Percentiles rank a stretch among this genome's conserved stretches.
Evolutionary conservation across 2,888 invertebrate species (phyloP).

Genomic region (Teinopalpus imperialis): DNA sequence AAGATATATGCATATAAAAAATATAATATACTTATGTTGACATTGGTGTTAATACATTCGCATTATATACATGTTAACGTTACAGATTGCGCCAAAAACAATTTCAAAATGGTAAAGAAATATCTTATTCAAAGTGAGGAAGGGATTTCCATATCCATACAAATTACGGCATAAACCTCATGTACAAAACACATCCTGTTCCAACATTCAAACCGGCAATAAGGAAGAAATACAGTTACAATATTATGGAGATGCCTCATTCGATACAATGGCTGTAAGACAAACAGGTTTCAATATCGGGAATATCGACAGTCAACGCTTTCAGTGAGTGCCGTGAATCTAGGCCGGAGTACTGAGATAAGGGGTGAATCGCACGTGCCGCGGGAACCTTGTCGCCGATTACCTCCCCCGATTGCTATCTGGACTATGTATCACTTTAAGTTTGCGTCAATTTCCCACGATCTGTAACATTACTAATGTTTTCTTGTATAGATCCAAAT

Average conservation of each 20-base stretch:
- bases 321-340: constrained; percentile 53
- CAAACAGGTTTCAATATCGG: constrained; percentile 68
- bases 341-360: constrained; percentile 43
- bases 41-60: too few relatives aligned
- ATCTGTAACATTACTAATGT: constrained; percentile 1
- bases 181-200: constrained; percentile 7
- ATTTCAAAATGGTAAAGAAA: too few relatives aligned
- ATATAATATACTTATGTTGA: not conserved
- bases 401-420: constrained; percentile 47
- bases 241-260: constrained; percentile 44
- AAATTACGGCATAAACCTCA: not conserved
- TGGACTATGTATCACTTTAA: constrained; percentile 19
- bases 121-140: not conserved
- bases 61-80: too few relatives aligned
- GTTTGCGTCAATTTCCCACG: constrained; percentile 10
- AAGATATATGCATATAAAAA: constrained; percentile 30
- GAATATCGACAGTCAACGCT: constrained; percentile 51
- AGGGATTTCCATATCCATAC: not conserved
- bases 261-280: constrained; percentile 59
- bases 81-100: too few relatives aligned
- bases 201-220: constrained; percentile 38
- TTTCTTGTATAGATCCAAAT: not conserved
- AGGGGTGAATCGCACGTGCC: constrained; percentile 52
- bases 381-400: constrained; percentile 50
- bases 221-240: constrained; percentile 52